phyloP scores from a whole-genome alignment of 2,113 vertebrate species.

The Siniperca chuatsi region DNA sequence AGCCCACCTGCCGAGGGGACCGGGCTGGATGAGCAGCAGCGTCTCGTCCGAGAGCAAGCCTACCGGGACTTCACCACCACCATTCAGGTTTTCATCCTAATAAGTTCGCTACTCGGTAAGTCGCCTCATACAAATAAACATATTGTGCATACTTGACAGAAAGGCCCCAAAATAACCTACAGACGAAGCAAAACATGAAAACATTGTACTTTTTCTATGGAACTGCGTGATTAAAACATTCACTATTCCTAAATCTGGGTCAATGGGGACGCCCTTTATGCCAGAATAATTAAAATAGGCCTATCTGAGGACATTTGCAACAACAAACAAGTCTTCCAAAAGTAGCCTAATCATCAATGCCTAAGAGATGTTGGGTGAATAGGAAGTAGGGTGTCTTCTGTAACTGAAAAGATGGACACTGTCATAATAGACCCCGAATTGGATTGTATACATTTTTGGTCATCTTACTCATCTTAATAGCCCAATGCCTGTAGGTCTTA shows the following conservation, averaged over 20 bases:
- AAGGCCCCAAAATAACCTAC: neutral
- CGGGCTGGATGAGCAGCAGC: conserved; percentile 56
- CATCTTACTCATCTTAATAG: neutral
- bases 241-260: neutral
- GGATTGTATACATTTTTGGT: neutral
- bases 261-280: neutral
- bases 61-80: conserved; percentile 93
- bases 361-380: neutral
- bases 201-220: neutral
- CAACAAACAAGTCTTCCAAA: neutral
- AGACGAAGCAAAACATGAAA: neutral
- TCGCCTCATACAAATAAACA: neutral
- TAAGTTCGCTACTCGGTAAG: conserved; percentile 94
- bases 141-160: neutral
- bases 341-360: neutral
- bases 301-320: neutral
- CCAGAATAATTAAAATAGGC: neutral
- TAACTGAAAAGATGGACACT: neutral
- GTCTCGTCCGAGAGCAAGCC: conserved; percentile 82
- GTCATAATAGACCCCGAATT: neutral
- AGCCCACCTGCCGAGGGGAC: conserved; percentile 70
- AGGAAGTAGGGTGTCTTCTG: neutral
- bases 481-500: neutral
- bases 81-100: conserved; percentile 91
- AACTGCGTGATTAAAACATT: neutral